These are phyloP conservation scores for Dynastes tityus DNA, from an alignment of 2,888 invertebrate genomes.

Conservation along the genomic window DNA sequence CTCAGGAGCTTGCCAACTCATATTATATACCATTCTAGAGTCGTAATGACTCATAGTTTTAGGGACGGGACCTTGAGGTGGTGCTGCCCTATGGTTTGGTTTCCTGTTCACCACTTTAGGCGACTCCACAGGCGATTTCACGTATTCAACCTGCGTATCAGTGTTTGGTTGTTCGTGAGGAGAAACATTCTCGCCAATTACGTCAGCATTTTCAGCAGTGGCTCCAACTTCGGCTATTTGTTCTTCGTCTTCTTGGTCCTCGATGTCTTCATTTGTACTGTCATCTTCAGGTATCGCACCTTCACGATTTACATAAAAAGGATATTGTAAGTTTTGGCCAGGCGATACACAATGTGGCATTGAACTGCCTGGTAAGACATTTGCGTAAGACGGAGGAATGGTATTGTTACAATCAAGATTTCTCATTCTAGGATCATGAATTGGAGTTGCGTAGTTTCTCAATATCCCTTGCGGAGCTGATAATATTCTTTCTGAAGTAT, in stretches of 20 bases:
- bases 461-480: not conserved
- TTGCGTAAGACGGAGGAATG: not conserved
- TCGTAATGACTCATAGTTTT: conserved; percentile 1
- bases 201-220: not conserved
- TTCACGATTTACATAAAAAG: not conserved
- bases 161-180: not conserved
- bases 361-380: not conserved
- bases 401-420: not conserved
- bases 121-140: not conserved
- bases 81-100: not conserved
- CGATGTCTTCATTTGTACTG: not conserved
- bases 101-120: not conserved
- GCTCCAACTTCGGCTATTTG: not conserved
- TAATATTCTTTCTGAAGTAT: too few species aligned
- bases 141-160: conserved; percentile 4
- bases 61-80: not conserved
- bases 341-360: not conserved
- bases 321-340: not conserved
- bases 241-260: not conserved
- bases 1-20: not conserved
- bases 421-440: not conserved
- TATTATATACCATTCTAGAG: conserved; percentile 4
- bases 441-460: not conserved
- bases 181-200: not conserved
- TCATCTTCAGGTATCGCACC: not conserved